Conservation (phyloP, 1,140 invertebrate species). For the Andrena cerasifolii region DNA sequence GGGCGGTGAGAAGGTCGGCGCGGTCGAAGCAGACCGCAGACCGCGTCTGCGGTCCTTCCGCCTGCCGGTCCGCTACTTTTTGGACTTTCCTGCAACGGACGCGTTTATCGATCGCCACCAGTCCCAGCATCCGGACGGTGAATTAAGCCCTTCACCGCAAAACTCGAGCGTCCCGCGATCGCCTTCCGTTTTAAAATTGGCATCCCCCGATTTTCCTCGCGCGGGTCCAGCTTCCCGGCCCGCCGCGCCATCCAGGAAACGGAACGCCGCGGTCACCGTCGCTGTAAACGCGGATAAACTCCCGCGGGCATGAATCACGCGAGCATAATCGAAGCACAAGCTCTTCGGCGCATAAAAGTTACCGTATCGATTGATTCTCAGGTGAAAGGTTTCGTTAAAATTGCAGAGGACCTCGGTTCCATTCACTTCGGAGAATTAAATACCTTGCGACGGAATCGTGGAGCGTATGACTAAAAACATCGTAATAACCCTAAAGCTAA, state of each 20-base stretch:
- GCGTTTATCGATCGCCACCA: conserved; percentile 63
- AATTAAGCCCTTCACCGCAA: conserved; percentile 61
- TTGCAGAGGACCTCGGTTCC: no score
- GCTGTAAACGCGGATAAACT: no score
- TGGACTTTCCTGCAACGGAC: conserved; percentile 51
- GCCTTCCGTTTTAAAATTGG: conserved; percentile 33
- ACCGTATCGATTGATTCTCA: no score
- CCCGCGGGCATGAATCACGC: no score
- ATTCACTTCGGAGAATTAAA: no score
- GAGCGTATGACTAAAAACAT: no score
- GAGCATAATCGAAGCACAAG: no score
- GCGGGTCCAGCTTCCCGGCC: neutral
- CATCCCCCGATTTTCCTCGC: conserved; percentile 4
- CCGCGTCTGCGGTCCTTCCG: conserved; percentile 72
- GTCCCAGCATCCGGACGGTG: conserved; percentile 57
- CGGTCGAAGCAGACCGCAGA: conserved; percentile 68
- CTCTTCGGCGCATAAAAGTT: no score
- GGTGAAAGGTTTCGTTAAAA: no score
- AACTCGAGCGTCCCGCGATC: conserved; percentile 22
- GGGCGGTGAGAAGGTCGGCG: conserved; percentile 63
- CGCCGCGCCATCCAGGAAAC: neutral
- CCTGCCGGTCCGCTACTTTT: conserved; percentile 60
- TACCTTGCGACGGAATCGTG: no score
- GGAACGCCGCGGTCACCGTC: neutral
- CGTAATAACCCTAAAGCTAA: no score